Base-by-base conservation (phyloP, 2,113 vertebrate species). In the Tauraco erythrolophus region DNA sequence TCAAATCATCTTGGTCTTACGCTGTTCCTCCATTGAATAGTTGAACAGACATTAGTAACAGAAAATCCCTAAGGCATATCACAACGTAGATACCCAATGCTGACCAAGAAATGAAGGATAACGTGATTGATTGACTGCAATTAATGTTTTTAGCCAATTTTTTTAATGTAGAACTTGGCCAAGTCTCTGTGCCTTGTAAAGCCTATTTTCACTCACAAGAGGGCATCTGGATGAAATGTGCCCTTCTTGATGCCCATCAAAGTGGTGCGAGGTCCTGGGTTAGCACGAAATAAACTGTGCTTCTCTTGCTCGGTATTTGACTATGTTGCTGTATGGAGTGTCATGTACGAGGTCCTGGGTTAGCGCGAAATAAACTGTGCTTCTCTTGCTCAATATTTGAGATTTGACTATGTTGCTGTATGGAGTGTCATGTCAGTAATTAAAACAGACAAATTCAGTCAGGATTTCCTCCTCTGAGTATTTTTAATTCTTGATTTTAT, bases 41-140 rank as follows among this genome's bases (percentile, higher is more conserved):
- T 69, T 61, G 27, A 87, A 41, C 24, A 35, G 57, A 5, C n/a
- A 18, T 57, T 45, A 88, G 65, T 25, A 94, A 68, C 48, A 45
- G 33, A 53, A 95, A 85, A 88, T 82, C 87, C 37, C 33, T 65
- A 10, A 61, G 85, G 35, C 37, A 75, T 24, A 19, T 50, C 58
- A n/a, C 31, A 53, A 7, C 7, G 21, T 23, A 75, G 77, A 16
- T 31, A 60, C 4, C 27, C 28, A 51, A 2, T 16, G 33, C 28
- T 76, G 43, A 48, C 57, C 50, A 68, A 69, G 41, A 62, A 84
- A 3, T 0, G 2, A 84, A 80, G 58, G 69, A 58, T 58, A 37
- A 72, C 31, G 30, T 0, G 0, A n/a, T 37, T 1, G 1, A 15
- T 30, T 61, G 27, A 57, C 33, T 8, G 19, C 33, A 84, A 43